Evolutionary conservation across 1,140 invertebrate species (phyloP), one percentile per base, ranked within the genome.

Genomic region (Sinella curviseta): DNA sequence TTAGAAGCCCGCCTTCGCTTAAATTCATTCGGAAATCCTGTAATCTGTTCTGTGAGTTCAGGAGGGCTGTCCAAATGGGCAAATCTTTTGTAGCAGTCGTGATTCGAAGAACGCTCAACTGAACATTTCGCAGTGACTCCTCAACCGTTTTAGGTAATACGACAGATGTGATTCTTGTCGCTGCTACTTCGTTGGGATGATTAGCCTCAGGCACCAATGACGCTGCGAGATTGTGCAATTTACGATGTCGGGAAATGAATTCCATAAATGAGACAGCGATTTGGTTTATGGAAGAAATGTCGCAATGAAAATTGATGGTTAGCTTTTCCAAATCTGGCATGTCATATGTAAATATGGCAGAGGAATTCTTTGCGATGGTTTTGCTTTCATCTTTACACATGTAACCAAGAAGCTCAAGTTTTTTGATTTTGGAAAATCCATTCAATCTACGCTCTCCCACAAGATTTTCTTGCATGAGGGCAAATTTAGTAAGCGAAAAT

Each of bases 371-470:
- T n/a, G 67, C 76, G 48, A 77, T 70, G 0, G 76, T 67, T 39
- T 48, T 60, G 33, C 76, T 77, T 67, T 77, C 76, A 39, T 77
- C 76, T 36, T 74, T 74, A 24, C 70, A 74, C 30, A 31, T 34
- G 34, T 74, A 74, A 2, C 78, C 78, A 0, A 79, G 54, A 20
- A 79, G 55, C 39, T 75, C 78, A 1, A 79, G 60, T 24, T 79
- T 79, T 48, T 55, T 34, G 17, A 79, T n/a, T 55, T 79, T 79
- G 31, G 39, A 74, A 20, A 79, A 79, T n/a, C 74, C 78, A 33
- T 33, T 70, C 26, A 79, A 35, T 26, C 26, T 16, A 30, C 54
- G 31, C 60, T 79, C 48, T 30, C 57, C 57, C 1, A 79, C 31
- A 30, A 79, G 73, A 16, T 76, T 65, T 24, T 79, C 74, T 36